Evolutionary conservation across 53 echinoderm and acorn worm genomes (phyloP).

Genomic region (Temnopleurus reevesii): DNA sequence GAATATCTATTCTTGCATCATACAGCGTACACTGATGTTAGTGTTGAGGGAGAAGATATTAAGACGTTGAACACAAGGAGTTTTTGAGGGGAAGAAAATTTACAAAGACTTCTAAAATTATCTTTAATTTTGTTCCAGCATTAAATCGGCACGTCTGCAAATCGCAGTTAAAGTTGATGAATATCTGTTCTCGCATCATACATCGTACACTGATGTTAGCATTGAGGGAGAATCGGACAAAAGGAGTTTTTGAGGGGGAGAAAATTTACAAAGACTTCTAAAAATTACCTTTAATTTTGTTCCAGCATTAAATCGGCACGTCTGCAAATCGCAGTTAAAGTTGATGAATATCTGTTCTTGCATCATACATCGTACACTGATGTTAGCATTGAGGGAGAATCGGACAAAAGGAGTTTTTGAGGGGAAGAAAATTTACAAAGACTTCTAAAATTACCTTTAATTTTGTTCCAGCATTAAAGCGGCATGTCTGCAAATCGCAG

Average conservation of each 20-base stretch:
- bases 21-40: slow-evolving; percentile 79
- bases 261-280: no score
- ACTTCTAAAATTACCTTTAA: slow-evolving; percentile 87
- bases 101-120: no score
- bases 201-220: no score
- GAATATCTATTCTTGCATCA: slow-evolving; percentile 90
- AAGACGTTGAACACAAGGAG: no score
- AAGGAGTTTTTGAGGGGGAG: no score
- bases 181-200: slow-evolving; percentile 87
- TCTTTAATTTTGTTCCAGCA: slow-evolving; percentile 90
- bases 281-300: slow-evolving; percentile 87
- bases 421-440: no score
- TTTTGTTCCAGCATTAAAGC: slow-evolving; percentile 92
- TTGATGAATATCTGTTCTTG: slow-evolving; percentile 90
- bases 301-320: slow-evolving; percentile 85
- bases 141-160: slow-evolving; percentile 82
- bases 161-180: slow-evolving; percentile 74
- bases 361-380: slow-evolving; percentile 84
- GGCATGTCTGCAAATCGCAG: slow-evolving; percentile 70
- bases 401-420: no score
- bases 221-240: no score
- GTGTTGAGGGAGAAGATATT: slow-evolving; percentile 91
- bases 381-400: slow-evolving; percentile 83
- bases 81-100: no score
- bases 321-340: slow-evolving; percentile 76